A percentile compares a stretch with the other conserved stretches of the same genome.
Evolutionary conservation across 2,113 vertebrate genomes (phyloP).

Genomic region (Ageneiosus marmoratus): DNA sequence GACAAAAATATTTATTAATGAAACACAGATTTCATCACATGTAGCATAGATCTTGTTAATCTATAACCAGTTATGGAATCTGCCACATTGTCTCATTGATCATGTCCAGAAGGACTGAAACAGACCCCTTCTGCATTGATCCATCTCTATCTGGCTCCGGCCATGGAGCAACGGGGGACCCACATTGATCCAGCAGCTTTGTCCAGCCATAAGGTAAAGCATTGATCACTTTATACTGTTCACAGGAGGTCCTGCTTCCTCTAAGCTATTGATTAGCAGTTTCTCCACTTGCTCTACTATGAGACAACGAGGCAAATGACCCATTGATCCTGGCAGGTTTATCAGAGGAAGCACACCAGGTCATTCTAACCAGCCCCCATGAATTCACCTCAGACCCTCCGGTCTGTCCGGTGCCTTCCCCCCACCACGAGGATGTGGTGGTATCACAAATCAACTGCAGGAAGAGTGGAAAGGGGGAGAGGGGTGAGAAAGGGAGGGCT

Average conservation of each 20-base stretch:
- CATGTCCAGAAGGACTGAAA: neutral
- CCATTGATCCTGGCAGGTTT: slow-evolving; percentile 62
- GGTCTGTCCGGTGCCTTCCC: slow-evolving; percentile 53
- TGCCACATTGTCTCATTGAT: slow-evolving; percentile 23
- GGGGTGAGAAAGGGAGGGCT: slow-evolving; percentile 13
- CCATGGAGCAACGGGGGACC: slow-evolving; percentile 14
- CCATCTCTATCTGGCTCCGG: slow-evolving; percentile 30
- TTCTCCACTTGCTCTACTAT: slow-evolving; percentile 28
- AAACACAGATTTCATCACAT: neutral
- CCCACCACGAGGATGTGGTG: slow-evolving; percentile 61
- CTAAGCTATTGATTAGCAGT: slow-evolving; percentile 41
- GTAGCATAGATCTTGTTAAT: neutral
- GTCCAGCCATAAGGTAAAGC: slow-evolving; percentile 29
- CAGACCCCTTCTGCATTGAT: slow-evolving; percentile 29
- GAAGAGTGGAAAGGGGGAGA: slow-evolving; percentile 44
- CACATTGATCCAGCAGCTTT: slow-evolving; percentile 42
- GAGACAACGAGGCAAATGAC: slow-evolving; percentile 60
- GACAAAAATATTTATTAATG: neutral
- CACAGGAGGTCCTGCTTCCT: slow-evolving; percentile 38
- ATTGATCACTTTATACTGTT: slow-evolving; percentile 52
- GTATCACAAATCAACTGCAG: slow-evolving; percentile 47
- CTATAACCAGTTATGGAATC: slow-evolving; percentile 15
- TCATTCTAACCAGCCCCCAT: neutral
- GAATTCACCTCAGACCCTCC: slow-evolving; percentile 17
- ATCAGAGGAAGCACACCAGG: slow-evolving; percentile 47